These are phyloP conservation scores for Aegithalos caudatus DNA, from an alignment of 2,113 vertebrate species.

Conservation along the genomic window DNA sequence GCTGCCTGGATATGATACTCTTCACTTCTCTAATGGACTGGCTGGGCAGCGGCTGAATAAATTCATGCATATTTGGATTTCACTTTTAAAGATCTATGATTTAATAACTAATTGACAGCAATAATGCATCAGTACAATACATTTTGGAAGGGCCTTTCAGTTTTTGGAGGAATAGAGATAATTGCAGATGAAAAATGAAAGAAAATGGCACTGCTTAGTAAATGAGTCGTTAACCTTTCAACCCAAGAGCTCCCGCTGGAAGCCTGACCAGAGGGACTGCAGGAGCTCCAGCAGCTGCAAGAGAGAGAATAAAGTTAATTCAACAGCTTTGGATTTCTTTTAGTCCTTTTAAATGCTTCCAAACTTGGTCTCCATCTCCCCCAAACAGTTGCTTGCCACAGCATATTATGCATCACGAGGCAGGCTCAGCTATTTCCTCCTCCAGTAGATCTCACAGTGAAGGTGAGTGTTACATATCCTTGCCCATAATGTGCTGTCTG, in stretches of 20 bases:
- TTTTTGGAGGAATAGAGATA: conserved; percentile 68
- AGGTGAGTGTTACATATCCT: not conserved
- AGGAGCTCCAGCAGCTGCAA: conserved; percentile 19
- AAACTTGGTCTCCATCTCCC: not conserved
- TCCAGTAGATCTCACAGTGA: not conserved
- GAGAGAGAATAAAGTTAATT: conserved; percentile 50
- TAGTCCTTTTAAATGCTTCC: not conserved
- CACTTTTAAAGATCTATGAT: conserved; percentile 46
- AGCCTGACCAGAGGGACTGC: conserved; percentile 57
- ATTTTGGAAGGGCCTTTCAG: conserved; percentile 23
- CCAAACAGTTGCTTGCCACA: not conserved
- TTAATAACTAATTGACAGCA: conserved; percentile 74
- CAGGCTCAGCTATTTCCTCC: not conserved
- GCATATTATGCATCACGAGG: not conserved
- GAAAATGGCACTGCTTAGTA: conserved; percentile 59
- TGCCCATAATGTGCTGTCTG: not conserved
- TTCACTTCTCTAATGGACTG: conserved; percentile 4
- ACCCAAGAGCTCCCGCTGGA: conserved; percentile 33
- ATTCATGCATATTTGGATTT: conserved; percentile 63
- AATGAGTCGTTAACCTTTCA: conserved; percentile 74
- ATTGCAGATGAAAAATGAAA: conserved; percentile 72
- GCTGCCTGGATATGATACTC: not conserved
- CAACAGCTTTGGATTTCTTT: conserved; percentile 37
- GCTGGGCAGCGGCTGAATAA: conserved; percentile 5
- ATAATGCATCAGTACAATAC: conserved; percentile 56